Base-by-base conservation (phyloP, 37 sponge, comb jelly and placozoan genomes). In the Amphimedon queenslandica region DNA sequence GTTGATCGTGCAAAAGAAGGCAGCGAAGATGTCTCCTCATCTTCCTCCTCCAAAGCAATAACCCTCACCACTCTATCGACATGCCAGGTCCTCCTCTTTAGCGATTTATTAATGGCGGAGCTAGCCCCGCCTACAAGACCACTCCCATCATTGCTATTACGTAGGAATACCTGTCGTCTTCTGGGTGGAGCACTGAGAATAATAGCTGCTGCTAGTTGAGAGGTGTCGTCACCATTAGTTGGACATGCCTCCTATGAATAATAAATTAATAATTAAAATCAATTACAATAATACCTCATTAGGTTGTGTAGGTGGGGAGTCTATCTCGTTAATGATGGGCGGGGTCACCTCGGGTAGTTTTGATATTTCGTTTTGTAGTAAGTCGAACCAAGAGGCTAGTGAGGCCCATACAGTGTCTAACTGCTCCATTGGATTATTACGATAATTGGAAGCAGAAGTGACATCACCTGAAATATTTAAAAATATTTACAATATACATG, bases 321-420 rank as follows among this genome's bases (percentile, higher is more conserved):
- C n/a, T n/a, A n/a, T n/a, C n/a, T n/a, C n/a, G n/a, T n/a, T 20
- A 16, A 1, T 28, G n/a, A n/a, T n/a, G n/a, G n/a, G n/a, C n/a
- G 4, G n/a, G 16, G 58, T 58, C 40, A 20, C 55, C 11, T 28
- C 39, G 36, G 32, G 57, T 25, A 43, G 40, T 30, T 63, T 58
- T 69, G 68, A 55, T 24, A 94, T 53, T 61, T 94, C 94, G 4
- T 66, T 67, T 28, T 35, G n/a, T 27, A 94, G 76, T 53, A 94
- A 73, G 63, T 85, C 81, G 67, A 87, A 94, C 94, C 94, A 94
- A 20, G 78, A 76, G 64, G 70, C 73, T 57, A 94, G 66, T 1
- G 84, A 75, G 33, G 31, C 42, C 94, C 94, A 94, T 41, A 94
- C 77, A 20, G 79, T 43, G 43, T 94, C 91, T 43, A 94, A 74